Conservation (phyloP, 2,888 invertebrate species). For the Dicyrtomina minuta region DNA sequence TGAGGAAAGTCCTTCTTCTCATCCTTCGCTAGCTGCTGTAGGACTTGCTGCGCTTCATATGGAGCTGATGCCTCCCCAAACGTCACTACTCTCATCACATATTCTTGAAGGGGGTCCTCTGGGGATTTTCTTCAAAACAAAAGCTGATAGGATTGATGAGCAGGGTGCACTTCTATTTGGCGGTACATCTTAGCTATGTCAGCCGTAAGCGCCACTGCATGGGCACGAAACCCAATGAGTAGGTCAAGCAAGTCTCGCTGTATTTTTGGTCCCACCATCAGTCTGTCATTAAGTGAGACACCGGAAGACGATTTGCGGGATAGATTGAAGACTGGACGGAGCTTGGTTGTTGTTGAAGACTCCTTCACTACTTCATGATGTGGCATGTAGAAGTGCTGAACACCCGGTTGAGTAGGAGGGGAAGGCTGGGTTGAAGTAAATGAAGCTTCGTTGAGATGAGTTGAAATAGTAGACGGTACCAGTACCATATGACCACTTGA, state of each 20-base stretch:
- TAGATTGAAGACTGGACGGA: conserved; percentile 55
- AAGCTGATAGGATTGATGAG: conserved; percentile 54
- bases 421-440: conserved; percentile 1
- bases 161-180: conserved; percentile 48
- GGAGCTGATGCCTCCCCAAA: conserved; percentile 55
- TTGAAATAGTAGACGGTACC: neutral
- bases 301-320: conserved; percentile 50
- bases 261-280: conserved; percentile 52
- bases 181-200: conserved; percentile 55
- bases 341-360: neutral
- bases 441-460: conserved; percentile 4
- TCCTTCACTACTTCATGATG: conserved; percentile 54
- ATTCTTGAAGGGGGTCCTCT: conserved; percentile 39
- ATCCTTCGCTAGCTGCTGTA: conserved; percentile 52
- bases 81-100: conserved; percentile 53
- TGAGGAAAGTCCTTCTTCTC: conserved; percentile 32
- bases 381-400: conserved; percentile 49
- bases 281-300: conserved; percentile 53
- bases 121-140: conserved; percentile 55
- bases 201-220: conserved; percentile 50
- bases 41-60: conserved; percentile 53
- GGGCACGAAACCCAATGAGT: conserved; percentile 52
- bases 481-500: neutral
- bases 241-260: conserved; percentile 52
- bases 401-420: too few species aligned